phyloP scores from a whole-genome alignment of 2,113 vertebrate species.

The Sinocyclocheilus maitianheensis region DNA sequence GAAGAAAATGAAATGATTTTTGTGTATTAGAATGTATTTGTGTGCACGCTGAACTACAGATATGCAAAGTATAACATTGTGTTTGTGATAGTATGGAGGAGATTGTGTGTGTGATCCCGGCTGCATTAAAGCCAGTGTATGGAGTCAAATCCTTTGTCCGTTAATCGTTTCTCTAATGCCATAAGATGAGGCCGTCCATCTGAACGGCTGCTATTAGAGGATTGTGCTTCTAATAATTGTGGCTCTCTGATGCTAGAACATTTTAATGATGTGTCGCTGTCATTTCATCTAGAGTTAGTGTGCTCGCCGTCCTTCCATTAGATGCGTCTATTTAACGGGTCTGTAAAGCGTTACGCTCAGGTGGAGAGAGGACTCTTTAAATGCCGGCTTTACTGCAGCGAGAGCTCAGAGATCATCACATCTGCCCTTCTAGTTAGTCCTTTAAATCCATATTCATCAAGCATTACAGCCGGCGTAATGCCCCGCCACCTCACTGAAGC shows the following conservation, averaged over 20 bases:
- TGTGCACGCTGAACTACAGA: background rate
- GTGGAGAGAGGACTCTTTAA: constrained; percentile 30
- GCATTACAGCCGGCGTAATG: background rate
- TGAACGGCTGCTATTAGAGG: constrained; percentile 61
- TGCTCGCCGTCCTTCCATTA: background rate
- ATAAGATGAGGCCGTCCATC: constrained; percentile 51
- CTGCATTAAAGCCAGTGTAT: constrained; percentile 49
- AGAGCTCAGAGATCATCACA: background rate
- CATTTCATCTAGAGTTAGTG: constrained; percentile 15
- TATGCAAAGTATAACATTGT: background rate
- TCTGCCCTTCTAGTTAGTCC: background rate
- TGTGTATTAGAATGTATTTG: background rate
- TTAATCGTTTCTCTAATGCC: constrained; percentile 69
- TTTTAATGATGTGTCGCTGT: background rate
- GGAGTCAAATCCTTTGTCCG: constrained; percentile 63
- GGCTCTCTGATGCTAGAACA: constrained; percentile 40
- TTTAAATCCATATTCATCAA: background rate
- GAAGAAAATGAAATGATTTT: background rate
- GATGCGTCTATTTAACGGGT: constrained; percentile 20
- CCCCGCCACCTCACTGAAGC: background rate
- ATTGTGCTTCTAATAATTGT: constrained; percentile 67
- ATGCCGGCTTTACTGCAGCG: background rate
- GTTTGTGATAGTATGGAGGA: background rate
- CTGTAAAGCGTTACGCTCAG: background rate
- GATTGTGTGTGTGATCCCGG: constrained; percentile 7